Evolutionary conservation across 2,797 vertebrate genomes (phyloP), one percentile per base, ranked within the genome.

Genomic region (Netta rufina): DNA sequence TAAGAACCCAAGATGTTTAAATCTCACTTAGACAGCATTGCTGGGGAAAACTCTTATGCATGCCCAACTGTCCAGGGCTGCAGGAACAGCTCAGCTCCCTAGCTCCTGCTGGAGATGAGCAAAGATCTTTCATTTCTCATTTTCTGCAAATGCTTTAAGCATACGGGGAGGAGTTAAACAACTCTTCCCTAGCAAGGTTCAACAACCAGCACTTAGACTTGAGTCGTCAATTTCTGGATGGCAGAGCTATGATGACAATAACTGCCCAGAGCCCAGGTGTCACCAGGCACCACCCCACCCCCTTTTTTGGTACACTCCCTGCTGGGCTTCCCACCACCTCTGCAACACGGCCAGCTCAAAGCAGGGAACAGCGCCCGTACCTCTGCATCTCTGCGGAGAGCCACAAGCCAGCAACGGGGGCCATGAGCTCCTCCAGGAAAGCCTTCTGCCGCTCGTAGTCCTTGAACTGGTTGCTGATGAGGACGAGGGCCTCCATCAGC

Each of bases 391-490:
- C 99, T 15, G 98, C 98, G 9, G 99, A 99, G 36, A 99, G 98
- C 99, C 99, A 99, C 45, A 99, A 97, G 54, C 97, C 95, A 28
- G 98, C 96, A 84, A 99, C 98, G 1, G 99, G 97, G 41, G 98
- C 98, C 98, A 99, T 97, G 60, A 99, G 98, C 93, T 99, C 99
- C 74, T 98, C 98, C 51, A 99, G 96, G 97, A 99, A 99, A 67
- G 96, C 97, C 66, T 99, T 98, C 97, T 99, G 99, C 89, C 98
- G 98, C 74, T 98, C 98, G 25, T 98, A 99, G 97, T 99, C 98
- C 97, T 99, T 99, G 94, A 99, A 99, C 53, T 99, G 98, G 97
- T 99, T 99, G 95, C 99, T 99, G 97, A 99, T 98, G 89, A 99
- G 98, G 92, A 99, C 99, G 51, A 99, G 97, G 18, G 99, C 98